Base-by-base conservation (phyloP, 1,140 invertebrate species). In the Drosophila ironensis region DNA sequence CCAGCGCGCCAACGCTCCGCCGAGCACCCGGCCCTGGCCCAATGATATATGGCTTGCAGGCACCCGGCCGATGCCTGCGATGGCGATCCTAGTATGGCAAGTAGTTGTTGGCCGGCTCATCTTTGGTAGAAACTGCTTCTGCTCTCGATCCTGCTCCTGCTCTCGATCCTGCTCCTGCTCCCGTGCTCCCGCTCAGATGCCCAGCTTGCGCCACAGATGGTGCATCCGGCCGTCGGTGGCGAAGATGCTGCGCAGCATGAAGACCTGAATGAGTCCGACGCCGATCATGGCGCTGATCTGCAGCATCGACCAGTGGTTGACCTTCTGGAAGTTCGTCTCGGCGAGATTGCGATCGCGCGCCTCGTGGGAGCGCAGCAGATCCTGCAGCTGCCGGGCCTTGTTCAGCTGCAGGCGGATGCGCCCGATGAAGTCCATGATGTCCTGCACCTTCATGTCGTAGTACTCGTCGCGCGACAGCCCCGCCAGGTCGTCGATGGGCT, bases 281-380 rank as follows among this genome's bases (percentile, higher is more conserved):
- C 91, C 59, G 5, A 95, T 50, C 94, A 97, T 95, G 5, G 95
- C 84, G 14, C 91, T 69, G 2, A 96, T 92, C 67, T 96, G 94
- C 1, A 94, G 71, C 46, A 94, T 84, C 0, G 95, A 96, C 92
- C 94, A 95, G 3, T 90, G 91, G 88, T 95, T 94, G 0, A 96
- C 95, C 74, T 93, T 92, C 75, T 91, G 92, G 90, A 93, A 95
- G 84, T 94, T 96, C 11, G 93, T 92, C 87, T 97, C 96, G 0
- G 94, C 94, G n/a, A 95, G 72, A 89, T 95, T 96, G 56, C 95
- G 91, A 89, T 97, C 95, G 25, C 95, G 89, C 0, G 95, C 93
- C 90, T 96, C 96, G 71, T 93, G 92, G 1, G 94, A 94, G 12
- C 94, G 92, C 33, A 94, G 91, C 28, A 94, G 84, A 72, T 96